A percentile compares a stretch with the other conserved stretches of the same genome.
These are phyloP conservation scores for Botia kubotai DNA, from an alignment of 2,797 vertebrate genomes.

Conservation along the genomic window DNA sequence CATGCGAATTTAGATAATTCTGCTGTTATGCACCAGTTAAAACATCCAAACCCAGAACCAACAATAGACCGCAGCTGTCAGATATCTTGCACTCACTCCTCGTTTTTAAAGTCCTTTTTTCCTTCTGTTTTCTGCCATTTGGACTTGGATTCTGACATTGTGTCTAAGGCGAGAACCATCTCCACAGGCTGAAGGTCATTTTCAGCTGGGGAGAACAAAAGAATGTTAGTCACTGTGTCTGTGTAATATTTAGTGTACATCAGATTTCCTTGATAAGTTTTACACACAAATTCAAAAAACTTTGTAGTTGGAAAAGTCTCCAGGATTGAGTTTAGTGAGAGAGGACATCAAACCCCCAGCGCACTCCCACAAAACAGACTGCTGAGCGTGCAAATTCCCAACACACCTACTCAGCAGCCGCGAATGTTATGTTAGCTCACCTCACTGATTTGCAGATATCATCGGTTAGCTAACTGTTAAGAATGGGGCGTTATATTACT, in stretches of 20 bases:
- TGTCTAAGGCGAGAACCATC: conserved; percentile 67
- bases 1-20: background rate
- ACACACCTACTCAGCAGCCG: conserved; percentile 33
- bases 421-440: conserved; percentile 16
- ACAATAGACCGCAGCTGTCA: background rate
- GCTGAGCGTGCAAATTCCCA: conserved; percentile 26
- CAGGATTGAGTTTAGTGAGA: background rate
- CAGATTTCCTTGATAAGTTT: background rate
- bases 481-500: conserved; percentile 15
- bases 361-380: background rate
- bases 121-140: conserved; percentile 50
- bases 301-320: background rate
- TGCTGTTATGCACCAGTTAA: background rate
- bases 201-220: conserved; percentile 58
- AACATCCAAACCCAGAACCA: background rate
- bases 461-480: conserved; percentile 39
- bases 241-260: background rate
- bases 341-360: background rate
- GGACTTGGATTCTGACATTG: conserved; percentile 47
- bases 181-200: conserved; percentile 61
- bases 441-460: conserved; percentile 28
- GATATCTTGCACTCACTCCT: conserved; percentile 4
- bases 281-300: background rate
- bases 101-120: conserved; percentile 61
- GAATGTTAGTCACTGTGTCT: background rate